Evolutionary conservation across 2,888 invertebrate genomes (phyloP), one percentile per base, ranked within the genome.

Genomic region (Mantis religiosa): DNA sequence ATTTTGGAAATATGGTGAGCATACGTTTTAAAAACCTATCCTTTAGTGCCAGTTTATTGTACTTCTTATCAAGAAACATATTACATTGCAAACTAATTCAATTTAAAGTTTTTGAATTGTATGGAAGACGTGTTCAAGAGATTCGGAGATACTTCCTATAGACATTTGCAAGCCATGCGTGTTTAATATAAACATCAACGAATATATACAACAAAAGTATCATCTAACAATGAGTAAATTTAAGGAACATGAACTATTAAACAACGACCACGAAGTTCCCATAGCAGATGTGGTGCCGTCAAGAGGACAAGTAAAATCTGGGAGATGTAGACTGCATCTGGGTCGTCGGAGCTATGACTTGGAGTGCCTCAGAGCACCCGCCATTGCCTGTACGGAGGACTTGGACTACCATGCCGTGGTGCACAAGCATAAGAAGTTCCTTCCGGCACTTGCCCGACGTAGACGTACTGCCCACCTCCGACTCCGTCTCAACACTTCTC

Each of bases 401-500:
- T 27, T n/a, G 28, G 86, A n/a, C 86, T 47, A 86, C 81, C 30
- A 71, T 14, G n/a, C n/a, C 14, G 71, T 28, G 2, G 87, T 87
- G 71, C 9, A 30, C 30, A 41, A 27, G n/a, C 85, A 85, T 20
- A 85, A 85, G 20, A 14, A 30, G 85, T 27, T 85, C 15, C 30
- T 85, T 1, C 82, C 87, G 20, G 30, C 28, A 83, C 28, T 30
- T 12, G 81, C 87, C 28, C 83, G 83, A 15, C 28, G 83, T 83
- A 30, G 30, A 20, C 28, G 30, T 20, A n/a, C 83, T 25, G 85
- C 25, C 25, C 28, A 28, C 47, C 89, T 90, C 7, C 88, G 83
- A 3, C 88, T 90, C 28, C 82, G 89, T 12, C 88, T 89, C 15
- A 84, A 88, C 82, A 82, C 84, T n/a, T 89, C 89, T 27, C 25